Percentiles rank a stretch among this genome's conserved stretches.
Evolutionary conservation across 2,113 vertebrate genomes (phyloP).

Genomic region (Mesoclemmys tuberculata): DNA sequence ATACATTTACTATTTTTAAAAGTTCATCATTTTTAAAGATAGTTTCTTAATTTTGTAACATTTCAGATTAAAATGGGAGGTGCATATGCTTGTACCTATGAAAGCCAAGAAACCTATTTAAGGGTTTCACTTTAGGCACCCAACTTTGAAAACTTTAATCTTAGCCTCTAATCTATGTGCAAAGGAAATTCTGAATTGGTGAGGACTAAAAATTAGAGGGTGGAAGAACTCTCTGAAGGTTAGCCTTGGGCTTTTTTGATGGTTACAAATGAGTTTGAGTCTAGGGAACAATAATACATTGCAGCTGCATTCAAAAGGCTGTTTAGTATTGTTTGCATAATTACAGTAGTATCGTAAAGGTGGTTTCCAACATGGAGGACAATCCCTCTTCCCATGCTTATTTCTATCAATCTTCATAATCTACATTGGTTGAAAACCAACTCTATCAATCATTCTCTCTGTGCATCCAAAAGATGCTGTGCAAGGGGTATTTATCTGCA

Average conservation of each 20-base stretch:
- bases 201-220: background rate
- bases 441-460: background rate
- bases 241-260: background rate
- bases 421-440: background rate
- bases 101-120: no score
- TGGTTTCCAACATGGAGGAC: background rate
- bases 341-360: background rate
- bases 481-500: rapidly evolving
- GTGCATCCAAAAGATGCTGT: background rate
- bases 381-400: background rate
- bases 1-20: no score
- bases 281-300: background rate
- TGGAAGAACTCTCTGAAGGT: background rate
- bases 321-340: background rate
- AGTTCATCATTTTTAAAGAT: no score
- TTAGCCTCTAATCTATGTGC: no score
- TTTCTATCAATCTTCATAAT: background rate
- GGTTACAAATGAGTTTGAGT: background rate
- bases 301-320: background rate
- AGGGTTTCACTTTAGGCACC: no score
- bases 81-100: no score
- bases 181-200: no score
- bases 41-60: no score
- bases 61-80: no score
- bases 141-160: no score